Evolutionary conservation across 2,797 vertebrate genomes (phyloP), one percentile per base, ranked within the genome.

Genomic region (Typhlichthys eigenmanni): DNA sequence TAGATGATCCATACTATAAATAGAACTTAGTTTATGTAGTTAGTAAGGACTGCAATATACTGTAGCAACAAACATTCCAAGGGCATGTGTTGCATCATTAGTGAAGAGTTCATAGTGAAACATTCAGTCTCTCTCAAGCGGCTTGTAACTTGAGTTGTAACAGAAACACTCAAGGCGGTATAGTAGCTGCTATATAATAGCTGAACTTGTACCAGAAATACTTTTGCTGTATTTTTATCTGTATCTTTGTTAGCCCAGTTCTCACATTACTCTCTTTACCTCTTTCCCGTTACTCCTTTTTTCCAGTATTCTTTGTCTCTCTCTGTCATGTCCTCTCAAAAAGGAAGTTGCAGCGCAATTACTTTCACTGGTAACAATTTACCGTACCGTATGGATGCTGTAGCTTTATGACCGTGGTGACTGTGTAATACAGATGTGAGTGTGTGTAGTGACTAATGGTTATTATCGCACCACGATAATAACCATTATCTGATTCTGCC

Each of bases 91-190:
- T 14, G 11, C 43, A 29, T 47, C 13, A 17, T 17, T 51, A 58
- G 24, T 14, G 47, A 58, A 13, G 19, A 53, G 24, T 58, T 16
- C 14, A 59, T 48, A 52, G 13, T 14, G 43, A 45, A 64, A 60
- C 54, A 6, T 64, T 78, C 32, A 7, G n/a, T 9, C 54, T 72
- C 17, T 12, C 43, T 64, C 45, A 48, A 60, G 56, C 47, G 70
- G 50, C 49, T 52, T 61, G 61, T 64, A 66, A 66, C 63, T 17
- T 29, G 47, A 63, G 60, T 53, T 47, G 57, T 55, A 58, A 38
- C 1, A 24, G 65, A 80, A 75, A 66, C 62, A 48, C 72, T 69
- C 56, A 50, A 24, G 60, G 70, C 53, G 75, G 60, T 56, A 59
- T 57, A 72, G 45, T 8, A 12, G 62, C 62, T 74, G 7, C 24